Evolutionary conservation across 2,888 invertebrate genomes (phyloP).

Genomic region (Pyrocoelia pectoralis): DNA sequence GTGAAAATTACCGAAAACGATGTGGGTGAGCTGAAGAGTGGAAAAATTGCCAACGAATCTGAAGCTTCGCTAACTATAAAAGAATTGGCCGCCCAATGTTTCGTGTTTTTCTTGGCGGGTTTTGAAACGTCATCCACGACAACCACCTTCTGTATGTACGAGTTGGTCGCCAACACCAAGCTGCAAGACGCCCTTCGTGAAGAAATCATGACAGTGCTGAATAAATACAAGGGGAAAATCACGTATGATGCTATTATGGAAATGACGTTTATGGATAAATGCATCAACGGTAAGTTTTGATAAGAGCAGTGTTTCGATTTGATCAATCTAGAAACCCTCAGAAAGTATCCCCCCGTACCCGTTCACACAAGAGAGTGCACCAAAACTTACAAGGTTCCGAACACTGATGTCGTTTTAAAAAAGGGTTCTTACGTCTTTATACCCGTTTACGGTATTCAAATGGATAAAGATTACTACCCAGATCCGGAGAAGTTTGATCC

Average conservation of each 20-base stretch:
- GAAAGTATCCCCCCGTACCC: conserved; percentile 51
- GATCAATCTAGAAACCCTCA: conserved; percentile 49
- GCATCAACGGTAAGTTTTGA: conserved; percentile 53
- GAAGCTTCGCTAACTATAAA: conserved; percentile 35
- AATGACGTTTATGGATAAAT: conserved; percentile 61
- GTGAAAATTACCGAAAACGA: conserved; percentile 41
- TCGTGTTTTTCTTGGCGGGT: conserved; percentile 56
- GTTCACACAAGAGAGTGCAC: conserved; percentile 39
- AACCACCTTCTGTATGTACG: conserved; percentile 61
- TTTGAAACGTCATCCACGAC: conserved; percentile 56
- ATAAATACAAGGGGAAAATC: conserved; percentile 48
- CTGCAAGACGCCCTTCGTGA: conserved; percentile 58
- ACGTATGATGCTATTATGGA: conserved; percentile 61
- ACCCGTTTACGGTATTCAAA: conserved; percentile 51
- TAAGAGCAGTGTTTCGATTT: neutral
- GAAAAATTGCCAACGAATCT: conserved; percentile 35
- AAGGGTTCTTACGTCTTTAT: conserved; percentile 47
- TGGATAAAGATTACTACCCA: conserved; percentile 46
- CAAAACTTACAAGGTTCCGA: conserved; percentile 39
- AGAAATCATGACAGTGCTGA: conserved; percentile 56
- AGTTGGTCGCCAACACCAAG: conserved; percentile 60
- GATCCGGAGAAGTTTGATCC: conserved; percentile 30
- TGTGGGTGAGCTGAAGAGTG: conserved; percentile 24
- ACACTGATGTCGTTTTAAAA: conserved; percentile 36
- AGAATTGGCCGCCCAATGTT: conserved; percentile 50